Conservation (phyloP, 1,140 invertebrate genomes). For the Nixonia krombeini region DNA sequence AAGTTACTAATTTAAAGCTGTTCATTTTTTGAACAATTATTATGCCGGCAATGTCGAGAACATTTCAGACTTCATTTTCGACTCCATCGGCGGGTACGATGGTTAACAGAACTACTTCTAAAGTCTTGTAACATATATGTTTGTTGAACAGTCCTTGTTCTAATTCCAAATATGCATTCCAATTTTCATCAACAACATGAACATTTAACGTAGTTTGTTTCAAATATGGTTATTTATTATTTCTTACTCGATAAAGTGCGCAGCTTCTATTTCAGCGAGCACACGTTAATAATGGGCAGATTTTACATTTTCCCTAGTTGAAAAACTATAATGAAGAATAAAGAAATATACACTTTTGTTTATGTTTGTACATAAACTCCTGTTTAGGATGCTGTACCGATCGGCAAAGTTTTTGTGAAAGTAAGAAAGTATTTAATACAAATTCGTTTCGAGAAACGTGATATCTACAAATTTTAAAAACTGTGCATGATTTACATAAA, state of each 20-base stretch:
- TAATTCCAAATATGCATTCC: not conserved
- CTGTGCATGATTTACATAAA: slow-evolving; percentile 33
- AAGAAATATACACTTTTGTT: too few relatives aligned
- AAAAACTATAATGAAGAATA: too few relatives aligned
- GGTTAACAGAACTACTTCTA: not conserved
- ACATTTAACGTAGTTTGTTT: not conserved
- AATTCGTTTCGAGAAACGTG: too few relatives aligned
- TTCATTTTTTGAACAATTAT: too few relatives aligned
- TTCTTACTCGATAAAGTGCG: slow-evolving; percentile 3
- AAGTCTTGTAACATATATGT: not conserved
- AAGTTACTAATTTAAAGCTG: too few relatives aligned
- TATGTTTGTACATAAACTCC: too few relatives aligned
- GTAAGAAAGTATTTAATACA: too few relatives aligned
- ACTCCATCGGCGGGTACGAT: slow-evolving; percentile 34
- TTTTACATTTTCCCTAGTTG: too few relatives aligned
- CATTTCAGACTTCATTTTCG: not conserved
- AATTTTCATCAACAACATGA: not conserved
- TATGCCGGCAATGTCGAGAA: too few relatives aligned
- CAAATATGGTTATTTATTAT: not conserved
- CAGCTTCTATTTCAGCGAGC: not conserved
- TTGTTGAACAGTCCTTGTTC: not conserved
- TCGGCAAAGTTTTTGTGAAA: too few relatives aligned
- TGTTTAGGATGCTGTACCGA: too few relatives aligned
- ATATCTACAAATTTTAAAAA: not conserved
- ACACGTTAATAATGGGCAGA: too few relatives aligned